Evolutionary conservation across 2,797 vertebrate species (phyloP), one percentile per base, ranked within the genome.

Genomic region (Crenuchus spilurus): DNA sequence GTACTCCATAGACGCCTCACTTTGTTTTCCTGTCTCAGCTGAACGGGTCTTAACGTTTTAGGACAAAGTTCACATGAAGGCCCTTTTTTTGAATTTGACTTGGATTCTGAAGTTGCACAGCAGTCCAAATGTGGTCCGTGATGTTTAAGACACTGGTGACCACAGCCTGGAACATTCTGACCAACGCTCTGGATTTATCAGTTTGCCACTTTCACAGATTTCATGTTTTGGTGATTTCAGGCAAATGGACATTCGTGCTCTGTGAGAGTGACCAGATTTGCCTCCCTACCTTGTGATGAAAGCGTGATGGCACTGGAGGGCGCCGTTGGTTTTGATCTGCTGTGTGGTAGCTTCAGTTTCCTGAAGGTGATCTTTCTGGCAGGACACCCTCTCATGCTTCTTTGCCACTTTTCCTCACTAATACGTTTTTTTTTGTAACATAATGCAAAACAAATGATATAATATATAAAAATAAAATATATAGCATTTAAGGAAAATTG

Each of bases 381-480:
- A 82, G 87, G 74, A 84, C 49, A 30, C 65, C 75, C 74, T 51
- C 8, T 78, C 82, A 82, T 84, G 81, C 68, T 80, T 58, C 4
- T 37, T 65, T 44, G 52, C 66, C 74, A 60, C 74, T 82, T 28
- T 48, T 52, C 44, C 68, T 73, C 60, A 66, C 44, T 72, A 60
- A 72, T 65, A 52, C 52, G 1, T 54, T 58, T 86, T n/a, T 54
- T 58, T 92, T 91, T 92, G 89, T 92, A 92, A 91, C 85, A 88
- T 88, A 76, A 84, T 80, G 67, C 51, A 41, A 60, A 90, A 86
- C 85, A 75, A 89, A 88, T 87, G 39, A 89, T 87, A 92, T 91
- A 92, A 93, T 92, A 92, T 93, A 91, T 92, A 90, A 88, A 89
- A 89, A 91, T 89, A 88, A 87, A 52, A 74, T 89, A 84, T 89